Conservation (phyloP, 2,113 vertebrate genomes). For the Cyanoderma ruficeps region DNA sequence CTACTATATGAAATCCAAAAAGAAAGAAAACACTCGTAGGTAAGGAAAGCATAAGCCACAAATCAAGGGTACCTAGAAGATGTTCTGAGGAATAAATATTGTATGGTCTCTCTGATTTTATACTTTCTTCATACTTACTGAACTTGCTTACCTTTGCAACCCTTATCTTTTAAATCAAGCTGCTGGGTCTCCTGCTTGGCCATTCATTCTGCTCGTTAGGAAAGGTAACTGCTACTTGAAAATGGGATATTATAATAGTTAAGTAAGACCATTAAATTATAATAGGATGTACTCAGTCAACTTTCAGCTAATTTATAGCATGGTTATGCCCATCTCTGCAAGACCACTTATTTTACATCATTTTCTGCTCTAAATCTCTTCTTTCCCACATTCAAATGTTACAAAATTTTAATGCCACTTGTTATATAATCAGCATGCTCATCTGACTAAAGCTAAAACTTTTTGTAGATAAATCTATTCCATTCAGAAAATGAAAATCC, state of each 20-base stretch:
- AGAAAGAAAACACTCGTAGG: background rate
- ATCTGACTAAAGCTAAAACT: background rate
- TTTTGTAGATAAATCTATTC: background rate
- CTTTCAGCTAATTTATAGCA: background rate
- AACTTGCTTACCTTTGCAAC: background rate
- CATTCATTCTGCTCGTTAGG: background rate
- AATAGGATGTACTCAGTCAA: background rate
- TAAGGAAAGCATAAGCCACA: background rate
- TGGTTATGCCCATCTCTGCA: background rate
- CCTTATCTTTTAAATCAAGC: background rate
- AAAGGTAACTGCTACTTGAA: background rate
- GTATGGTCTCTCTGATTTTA: background rate
- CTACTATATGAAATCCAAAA: background rate
- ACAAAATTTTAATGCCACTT: background rate
- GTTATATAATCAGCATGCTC: background rate
- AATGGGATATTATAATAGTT: background rate
- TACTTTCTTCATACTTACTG: background rate
- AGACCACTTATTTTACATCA: background rate
- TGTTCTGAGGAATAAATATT: background rate
- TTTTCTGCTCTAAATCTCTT: background rate
- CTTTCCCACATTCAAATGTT: background rate
- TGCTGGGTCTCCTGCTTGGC: background rate
- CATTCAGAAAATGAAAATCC: background rate
- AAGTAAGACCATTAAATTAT: background rate
- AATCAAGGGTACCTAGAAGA: background rate